These are phyloP conservation scores for Gymnosoma rotundatum DNA, from an alignment of 2,888 invertebrate species.

Conservation along the genomic window DNA sequence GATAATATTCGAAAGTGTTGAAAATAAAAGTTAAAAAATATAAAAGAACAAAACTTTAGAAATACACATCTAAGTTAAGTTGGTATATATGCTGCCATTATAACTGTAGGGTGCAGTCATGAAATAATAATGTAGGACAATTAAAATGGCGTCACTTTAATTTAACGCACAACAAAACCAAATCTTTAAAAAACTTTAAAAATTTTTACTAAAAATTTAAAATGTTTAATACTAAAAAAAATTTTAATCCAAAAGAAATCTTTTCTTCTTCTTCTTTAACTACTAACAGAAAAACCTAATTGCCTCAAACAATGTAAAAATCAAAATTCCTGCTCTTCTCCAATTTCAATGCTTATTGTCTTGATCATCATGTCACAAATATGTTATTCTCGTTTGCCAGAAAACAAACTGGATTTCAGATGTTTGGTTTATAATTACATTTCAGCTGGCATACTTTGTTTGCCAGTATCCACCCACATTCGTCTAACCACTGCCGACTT, in stretches of 20 bases:
- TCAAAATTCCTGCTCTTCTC: slow-evolving; percentile 7
- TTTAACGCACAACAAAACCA: no score
- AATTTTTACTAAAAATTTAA: background rate
- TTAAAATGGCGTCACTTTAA: no score
- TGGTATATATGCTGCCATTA: no score
- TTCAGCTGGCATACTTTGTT: slow-evolving; percentile 9
- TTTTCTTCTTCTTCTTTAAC: no score
- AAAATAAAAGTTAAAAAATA: no score
- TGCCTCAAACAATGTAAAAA: slow-evolving; percentile 1
- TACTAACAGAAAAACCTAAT: background rate
- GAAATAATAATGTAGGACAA: no score
- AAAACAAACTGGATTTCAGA: background rate
- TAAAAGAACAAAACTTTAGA: no score
- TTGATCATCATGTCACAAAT: slow-evolving; percentile 10
- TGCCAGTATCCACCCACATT: background rate
- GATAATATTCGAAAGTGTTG: no score
- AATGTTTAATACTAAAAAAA: background rate
- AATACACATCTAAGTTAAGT: no score
- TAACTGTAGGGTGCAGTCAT: no score
- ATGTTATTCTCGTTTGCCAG: slow-evolving; percentile 3
- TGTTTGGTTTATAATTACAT: slow-evolving; percentile 25
- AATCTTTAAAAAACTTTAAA: no score
- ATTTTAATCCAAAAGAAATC: background rate
- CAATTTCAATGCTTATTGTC: slow-evolving; percentile 22
- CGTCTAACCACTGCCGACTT: background rate